These are phyloP conservation scores for Allygus modestus DNA, from an alignment of 2,888 invertebrate genomes.

Conservation along the genomic window DNA sequence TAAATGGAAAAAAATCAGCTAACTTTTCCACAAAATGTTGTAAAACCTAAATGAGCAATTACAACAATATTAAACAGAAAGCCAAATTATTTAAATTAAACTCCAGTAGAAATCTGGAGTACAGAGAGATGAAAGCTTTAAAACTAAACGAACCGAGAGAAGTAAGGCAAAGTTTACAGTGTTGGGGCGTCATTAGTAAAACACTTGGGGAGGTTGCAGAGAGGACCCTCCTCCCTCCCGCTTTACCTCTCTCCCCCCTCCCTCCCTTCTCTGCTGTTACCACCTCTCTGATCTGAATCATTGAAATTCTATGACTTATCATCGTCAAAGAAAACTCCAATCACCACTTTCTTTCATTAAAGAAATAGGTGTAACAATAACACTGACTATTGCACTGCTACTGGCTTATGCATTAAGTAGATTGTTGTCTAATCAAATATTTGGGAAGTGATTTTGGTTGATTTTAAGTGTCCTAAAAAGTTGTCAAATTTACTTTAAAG, in stretches of 20 bases:
- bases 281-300: background rate
- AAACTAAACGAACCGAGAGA: constrained; percentile 33
- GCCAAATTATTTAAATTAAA: background rate
- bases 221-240: constrained; percentile 3
- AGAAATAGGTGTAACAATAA: no score
- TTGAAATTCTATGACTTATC: background rate
- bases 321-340: background rate
- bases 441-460: no score
- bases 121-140: background rate
- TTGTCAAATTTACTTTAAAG: no score
- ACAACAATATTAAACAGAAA: constrained; percentile 38
- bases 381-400: no score
- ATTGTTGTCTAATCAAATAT: no score
- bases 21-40: no score
- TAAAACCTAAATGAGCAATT: constrained; percentile 58
- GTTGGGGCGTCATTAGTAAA: constrained; percentile 44
- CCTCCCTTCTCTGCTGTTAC: background rate
- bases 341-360: background rate
- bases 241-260: background rate
- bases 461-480: no score
- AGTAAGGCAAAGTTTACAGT: constrained; percentile 2
- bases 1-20: no score
- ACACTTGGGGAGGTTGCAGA: constrained; percentile 7
- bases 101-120: background rate
- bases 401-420: no score